A percentile compares a stretch with the other conserved stretches of the same genome.
These are phyloP conservation scores for Cheilosia vernalis DNA, from an alignment of 2,888 invertebrate genomes.

Conservation along the genomic window DNA sequence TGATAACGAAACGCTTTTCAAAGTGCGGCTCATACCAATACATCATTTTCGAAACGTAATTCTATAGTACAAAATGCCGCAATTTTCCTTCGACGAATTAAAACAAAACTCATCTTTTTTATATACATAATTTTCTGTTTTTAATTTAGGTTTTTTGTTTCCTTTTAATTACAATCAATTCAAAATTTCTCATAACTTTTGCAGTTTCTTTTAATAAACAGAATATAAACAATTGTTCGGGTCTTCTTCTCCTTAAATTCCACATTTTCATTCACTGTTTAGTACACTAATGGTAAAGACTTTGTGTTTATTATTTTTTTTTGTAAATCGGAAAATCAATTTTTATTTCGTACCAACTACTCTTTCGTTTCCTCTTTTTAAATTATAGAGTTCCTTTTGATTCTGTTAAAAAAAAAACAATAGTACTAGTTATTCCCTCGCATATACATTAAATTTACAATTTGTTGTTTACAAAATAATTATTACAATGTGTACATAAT, in stretches of 20 bases:
- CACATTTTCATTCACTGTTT: constrained; percentile 55
- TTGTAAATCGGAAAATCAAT: constrained; percentile 17
- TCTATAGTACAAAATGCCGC: too few relatives aligned
- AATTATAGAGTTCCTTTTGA: constrained; percentile 42
- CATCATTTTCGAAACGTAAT: too few relatives aligned
- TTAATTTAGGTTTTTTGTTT: constrained; percentile 48
- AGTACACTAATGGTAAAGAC: constrained; percentile 64
- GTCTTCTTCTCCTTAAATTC: constrained; percentile 45
- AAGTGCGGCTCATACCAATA: too few relatives aligned
- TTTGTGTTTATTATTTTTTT: constrained; percentile 23
- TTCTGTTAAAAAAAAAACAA: constrained; percentile 27
- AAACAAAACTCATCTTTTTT: constrained; percentile 33
- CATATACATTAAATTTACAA: constrained; percentile 63
- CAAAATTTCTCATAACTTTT: constrained; percentile 22
- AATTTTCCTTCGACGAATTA: background rate
- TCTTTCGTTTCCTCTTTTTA: constrained; percentile 11
- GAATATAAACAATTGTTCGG: constrained; percentile 75
- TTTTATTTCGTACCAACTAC: constrained; percentile 2
- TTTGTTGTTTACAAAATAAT: constrained; percentile 63
- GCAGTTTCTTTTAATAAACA: constrained; percentile 65
- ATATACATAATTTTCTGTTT: constrained; percentile 62
- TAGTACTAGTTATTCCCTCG: constrained; percentile 53
- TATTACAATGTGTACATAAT: constrained; percentile 70
- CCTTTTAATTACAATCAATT: constrained; percentile 59
- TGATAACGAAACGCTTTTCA: too few relatives aligned